These are phyloP conservation scores for Napeogenes sylphis DNA, from an alignment of 2,888 invertebrate genomes.

Conservation along the genomic window DNA sequence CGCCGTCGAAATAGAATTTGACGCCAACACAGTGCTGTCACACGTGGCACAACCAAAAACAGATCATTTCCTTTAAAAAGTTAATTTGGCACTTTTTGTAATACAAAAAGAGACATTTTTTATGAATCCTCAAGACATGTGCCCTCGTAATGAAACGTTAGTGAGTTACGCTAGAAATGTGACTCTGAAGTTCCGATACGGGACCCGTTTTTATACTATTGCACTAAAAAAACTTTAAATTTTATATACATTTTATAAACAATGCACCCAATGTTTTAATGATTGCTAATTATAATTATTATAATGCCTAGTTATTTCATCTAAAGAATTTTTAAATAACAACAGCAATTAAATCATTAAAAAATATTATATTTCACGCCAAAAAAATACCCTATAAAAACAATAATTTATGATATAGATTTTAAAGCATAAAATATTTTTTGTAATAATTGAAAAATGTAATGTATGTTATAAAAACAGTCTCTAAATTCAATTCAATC, in stretches of 20 bases:
- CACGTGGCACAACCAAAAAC: slow-evolving; percentile 73
- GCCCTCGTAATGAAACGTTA: slow-evolving; percentile 65
- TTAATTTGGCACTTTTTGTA: slow-evolving; percentile 75
- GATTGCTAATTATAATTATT: no score
- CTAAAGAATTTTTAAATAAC: no score
- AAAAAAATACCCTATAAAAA: no score
- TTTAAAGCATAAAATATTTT: no score
- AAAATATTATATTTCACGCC: no score
- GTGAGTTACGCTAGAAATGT: slow-evolving; percentile 62
- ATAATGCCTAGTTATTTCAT: no score
- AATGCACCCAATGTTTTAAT: no score
- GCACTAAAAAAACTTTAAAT: no score
- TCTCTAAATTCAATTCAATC: neutral
- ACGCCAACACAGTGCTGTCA: slow-evolving; percentile 55
- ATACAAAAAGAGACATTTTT: slow-evolving; percentile 69
- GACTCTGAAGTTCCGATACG: slow-evolving; percentile 64
- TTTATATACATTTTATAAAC: no score
- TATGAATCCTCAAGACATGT: slow-evolving; percentile 65
- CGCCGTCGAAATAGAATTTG: slow-evolving; percentile 60
- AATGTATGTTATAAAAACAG: neutral
- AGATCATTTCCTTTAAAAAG: slow-evolving; percentile 77
- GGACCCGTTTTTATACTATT: slow-evolving; percentile 37
- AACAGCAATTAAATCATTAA: no score
- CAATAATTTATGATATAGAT: no score
- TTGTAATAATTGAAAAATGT: neutral